These are phyloP conservation scores for Scleropages formosus DNA, from an alignment of 2,797 vertebrate species.

Conservation along the genomic window DNA sequence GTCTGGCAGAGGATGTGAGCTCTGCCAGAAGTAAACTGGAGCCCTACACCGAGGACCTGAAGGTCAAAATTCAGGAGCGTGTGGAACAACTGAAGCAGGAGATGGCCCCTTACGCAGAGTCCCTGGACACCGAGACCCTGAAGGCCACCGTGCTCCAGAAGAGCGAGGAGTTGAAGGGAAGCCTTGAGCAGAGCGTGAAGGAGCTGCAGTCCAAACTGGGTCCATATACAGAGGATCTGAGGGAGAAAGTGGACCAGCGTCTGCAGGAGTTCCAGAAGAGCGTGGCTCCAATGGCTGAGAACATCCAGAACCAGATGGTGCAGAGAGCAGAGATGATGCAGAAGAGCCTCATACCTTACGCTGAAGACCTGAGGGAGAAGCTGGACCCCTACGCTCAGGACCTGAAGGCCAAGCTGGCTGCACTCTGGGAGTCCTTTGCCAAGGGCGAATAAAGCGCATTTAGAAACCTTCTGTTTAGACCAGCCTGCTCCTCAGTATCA, in stretches of 20 bases:
- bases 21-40: constrained; percentile 52
- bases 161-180: constrained; percentile 66
- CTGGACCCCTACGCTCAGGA: constrained; percentile 67
- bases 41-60: constrained; percentile 66
- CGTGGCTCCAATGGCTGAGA: constrained; percentile 59
- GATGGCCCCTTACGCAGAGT: constrained; percentile 62
- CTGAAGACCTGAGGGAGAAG: constrained; percentile 68
- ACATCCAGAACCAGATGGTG: constrained; percentile 59
- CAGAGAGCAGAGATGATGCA: constrained; percentile 61
- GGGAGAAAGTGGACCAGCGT: constrained; percentile 64
- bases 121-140: constrained; percentile 64
- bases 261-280: constrained; percentile 64
- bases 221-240: constrained; percentile 68
- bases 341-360: constrained; percentile 68
- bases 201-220: constrained; percentile 67
- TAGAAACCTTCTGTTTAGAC: not conserved
- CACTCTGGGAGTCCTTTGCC: constrained; percentile 61
- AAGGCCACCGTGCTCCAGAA: constrained; percentile 62
- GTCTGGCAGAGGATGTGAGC: constrained; percentile 58
- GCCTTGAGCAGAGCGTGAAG: constrained; percentile 63
- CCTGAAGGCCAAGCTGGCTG: constrained; percentile 60
- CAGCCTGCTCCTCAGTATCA: too few relatives aligned
- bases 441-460: constrained; percentile 51
- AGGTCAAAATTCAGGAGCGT: constrained; percentile 60
- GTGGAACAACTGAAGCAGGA: constrained; percentile 66